Evolutionary conservation across 2,113 vertebrate species (phyloP).

Genomic region (Pygoscelis adeliae): DNA sequence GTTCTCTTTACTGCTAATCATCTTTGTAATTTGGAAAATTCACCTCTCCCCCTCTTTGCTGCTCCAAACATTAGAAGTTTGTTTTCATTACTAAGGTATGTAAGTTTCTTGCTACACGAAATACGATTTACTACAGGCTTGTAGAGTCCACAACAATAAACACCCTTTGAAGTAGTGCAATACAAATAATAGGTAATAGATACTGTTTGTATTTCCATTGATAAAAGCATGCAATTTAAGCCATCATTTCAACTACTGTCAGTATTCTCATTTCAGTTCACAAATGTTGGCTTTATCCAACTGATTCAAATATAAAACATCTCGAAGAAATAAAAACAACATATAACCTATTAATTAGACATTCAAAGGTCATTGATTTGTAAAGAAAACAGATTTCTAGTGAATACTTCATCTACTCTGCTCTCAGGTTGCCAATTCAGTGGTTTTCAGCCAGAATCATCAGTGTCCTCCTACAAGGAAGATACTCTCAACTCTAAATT

Average conservation of each 20-base stretch:
- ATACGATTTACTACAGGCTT: neutral
- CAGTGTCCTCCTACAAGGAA: neutral
- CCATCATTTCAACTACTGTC: neutral
- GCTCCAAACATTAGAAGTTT: neutral
- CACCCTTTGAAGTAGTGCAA: neutral
- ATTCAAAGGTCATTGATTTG: neutral
- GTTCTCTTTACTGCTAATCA: neutral
- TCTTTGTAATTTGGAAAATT: neutral
- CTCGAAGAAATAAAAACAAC: neutral
- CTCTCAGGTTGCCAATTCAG: neutral
- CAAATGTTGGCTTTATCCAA: neutral
- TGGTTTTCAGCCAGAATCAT: neutral
- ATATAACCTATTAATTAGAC: neutral
- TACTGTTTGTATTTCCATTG: neutral
- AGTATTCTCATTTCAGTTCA: neutral
- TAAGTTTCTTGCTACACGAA: neutral
- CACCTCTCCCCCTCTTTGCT: neutral
- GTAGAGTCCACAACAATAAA: neutral
- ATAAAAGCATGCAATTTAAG: neutral
- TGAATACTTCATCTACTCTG: neutral
- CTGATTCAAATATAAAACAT: neutral
- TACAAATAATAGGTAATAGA: neutral
- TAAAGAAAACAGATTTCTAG: neutral
- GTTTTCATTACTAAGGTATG: neutral
- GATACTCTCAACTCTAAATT: neutral